phyloP scores from a whole-genome alignment of 2,888 invertebrate species.

The Halictus quadricinctus region DNA sequence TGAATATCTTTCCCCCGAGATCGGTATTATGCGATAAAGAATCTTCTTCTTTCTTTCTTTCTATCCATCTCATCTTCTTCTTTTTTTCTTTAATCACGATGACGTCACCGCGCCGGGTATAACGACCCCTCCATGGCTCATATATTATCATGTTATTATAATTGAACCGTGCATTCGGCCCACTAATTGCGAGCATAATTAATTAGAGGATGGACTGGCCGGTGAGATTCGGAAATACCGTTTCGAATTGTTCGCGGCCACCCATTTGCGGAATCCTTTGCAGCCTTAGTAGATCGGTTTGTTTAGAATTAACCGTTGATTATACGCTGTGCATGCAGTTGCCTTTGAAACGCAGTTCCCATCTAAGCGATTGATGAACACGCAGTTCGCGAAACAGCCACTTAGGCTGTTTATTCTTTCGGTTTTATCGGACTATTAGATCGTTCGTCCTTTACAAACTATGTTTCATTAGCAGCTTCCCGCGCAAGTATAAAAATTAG shows the following conservation, averaged over 20 bases:
- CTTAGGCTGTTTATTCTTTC: conserved; percentile 23
- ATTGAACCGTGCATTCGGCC: conserved; percentile 66
- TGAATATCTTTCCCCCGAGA: conserved; percentile 32
- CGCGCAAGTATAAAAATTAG: background rate
- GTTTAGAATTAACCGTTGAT: conserved; percentile 23
- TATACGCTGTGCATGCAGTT: conserved; percentile 43
- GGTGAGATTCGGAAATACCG: conserved; percentile 57
- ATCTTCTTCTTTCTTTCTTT: conserved; percentile 31
- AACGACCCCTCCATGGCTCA: conserved; percentile 64
- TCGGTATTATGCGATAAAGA: conserved; percentile 42
- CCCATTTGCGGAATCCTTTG: conserved; percentile 27
- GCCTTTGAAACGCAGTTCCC: conserved; percentile 35
- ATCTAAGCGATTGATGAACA: conserved; percentile 29
- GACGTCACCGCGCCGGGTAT: conserved; percentile 58
- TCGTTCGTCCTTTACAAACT: background rate
- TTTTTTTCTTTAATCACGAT: conserved; percentile 21
- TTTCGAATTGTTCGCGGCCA: conserved; percentile 41
- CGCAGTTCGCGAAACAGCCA: background rate
- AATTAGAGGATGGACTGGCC: conserved; percentile 63
- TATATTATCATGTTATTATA: conserved; percentile 69
- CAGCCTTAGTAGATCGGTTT: conserved; percentile 27
- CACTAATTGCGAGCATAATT: conserved; percentile 72
- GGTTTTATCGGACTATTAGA: background rate
- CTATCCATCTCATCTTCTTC: background rate
- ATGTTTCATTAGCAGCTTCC: background rate